Percentiles rank a stretch among this genome's conserved stretches.
These are phyloP conservation scores for Agonopterix subpropinquella DNA, from an alignment of 2,888 invertebrate species.

Conservation along the genomic window DNA sequence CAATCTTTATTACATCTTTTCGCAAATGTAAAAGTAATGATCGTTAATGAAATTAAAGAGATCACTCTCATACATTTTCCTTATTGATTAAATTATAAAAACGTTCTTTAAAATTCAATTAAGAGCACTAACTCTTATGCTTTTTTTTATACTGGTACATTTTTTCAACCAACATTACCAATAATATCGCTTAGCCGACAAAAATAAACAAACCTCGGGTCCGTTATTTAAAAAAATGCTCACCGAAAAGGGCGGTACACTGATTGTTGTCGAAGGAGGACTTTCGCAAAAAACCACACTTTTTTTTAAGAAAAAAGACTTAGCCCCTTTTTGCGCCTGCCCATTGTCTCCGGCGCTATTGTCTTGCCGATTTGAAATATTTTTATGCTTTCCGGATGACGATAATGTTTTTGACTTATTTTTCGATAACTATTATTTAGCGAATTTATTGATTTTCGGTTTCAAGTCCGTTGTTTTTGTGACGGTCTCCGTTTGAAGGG, in stretches of 20 bases:
- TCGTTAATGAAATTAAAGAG: not conserved
- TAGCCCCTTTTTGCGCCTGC: constrained; percentile 59
- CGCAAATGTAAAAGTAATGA: not conserved
- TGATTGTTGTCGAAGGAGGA: constrained; percentile 60
- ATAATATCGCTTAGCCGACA: constrained; percentile 47
- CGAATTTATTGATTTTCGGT: constrained; percentile 57
- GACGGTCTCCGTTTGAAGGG: constrained; percentile 17
- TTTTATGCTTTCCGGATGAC: constrained; percentile 72
- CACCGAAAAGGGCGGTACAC: constrained; percentile 50
- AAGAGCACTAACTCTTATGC: too few relatives aligned
- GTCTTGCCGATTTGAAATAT: constrained; percentile 70
- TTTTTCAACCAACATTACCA: constrained; percentile 28
- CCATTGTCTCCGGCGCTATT: constrained; percentile 70
- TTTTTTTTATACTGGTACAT: too few relatives aligned
- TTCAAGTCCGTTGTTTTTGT: constrained; percentile 34
- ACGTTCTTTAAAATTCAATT: too few relatives aligned
- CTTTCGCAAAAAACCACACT: constrained; percentile 61
- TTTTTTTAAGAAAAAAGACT: constrained; percentile 43
- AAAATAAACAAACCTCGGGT: constrained; percentile 61
- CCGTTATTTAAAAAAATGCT: constrained; percentile 61
- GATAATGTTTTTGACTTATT: constrained; percentile 68
- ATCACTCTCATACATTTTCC: not conserved
- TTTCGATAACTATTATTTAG: constrained; percentile 72
- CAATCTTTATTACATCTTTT: not conserved
- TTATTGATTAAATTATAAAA: not conserved